Conservation (phyloP, 2,888 invertebrate species). For the Panopea generosa region DNA sequence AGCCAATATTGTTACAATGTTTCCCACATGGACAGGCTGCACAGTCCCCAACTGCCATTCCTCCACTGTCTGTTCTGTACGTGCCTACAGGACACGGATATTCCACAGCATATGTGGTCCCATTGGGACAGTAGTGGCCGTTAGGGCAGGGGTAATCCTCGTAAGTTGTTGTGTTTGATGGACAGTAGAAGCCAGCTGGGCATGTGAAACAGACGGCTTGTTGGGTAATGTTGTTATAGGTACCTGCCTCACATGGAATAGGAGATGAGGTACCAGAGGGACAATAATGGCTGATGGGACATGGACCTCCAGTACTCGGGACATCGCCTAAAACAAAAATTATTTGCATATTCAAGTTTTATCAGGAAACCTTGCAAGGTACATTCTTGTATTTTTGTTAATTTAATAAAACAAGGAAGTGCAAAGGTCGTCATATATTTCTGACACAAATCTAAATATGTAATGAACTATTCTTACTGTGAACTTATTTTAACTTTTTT, state of each 20-base stretch:
- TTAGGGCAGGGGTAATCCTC: slow-evolving; percentile 76
- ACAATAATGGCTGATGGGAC: slow-evolving; percentile 82
- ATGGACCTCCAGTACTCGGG: slow-evolving; percentile 80
- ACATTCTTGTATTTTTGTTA: too few relatives aligned
- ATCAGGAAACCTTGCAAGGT: too few relatives aligned
- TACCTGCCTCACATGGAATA: slow-evolving; percentile 79
- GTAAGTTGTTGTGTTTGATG: slow-evolving; percentile 79
- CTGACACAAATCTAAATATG: too few relatives aligned
- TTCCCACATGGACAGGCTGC: slow-evolving; percentile 79
- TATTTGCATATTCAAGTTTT: too few relatives aligned
- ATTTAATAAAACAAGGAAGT: too few relatives aligned
- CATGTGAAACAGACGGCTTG: slow-evolving; percentile 77
- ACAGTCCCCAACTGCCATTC: slow-evolving; percentile 76
- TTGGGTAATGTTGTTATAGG: slow-evolving; percentile 82
- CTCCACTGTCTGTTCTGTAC: slow-evolving; percentile 71
- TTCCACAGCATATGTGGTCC: slow-evolving; percentile 72
- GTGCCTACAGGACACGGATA: slow-evolving; percentile 81
- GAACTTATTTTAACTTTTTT: too few relatives aligned
- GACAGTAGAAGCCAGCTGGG: slow-evolving; percentile 82
- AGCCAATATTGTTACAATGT: slow-evolving; percentile 79
- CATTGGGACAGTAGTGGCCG: slow-evolving; percentile 81
- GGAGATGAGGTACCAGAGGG: slow-evolving; percentile 81
- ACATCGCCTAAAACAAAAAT: slow-evolving; percentile 72
- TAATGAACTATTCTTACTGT: too few relatives aligned
- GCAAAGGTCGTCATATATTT: too few relatives aligned